phyloP scores from a whole-genome alignment of 2,113 vertebrate genomes.

The Struthidea cinerea region DNA sequence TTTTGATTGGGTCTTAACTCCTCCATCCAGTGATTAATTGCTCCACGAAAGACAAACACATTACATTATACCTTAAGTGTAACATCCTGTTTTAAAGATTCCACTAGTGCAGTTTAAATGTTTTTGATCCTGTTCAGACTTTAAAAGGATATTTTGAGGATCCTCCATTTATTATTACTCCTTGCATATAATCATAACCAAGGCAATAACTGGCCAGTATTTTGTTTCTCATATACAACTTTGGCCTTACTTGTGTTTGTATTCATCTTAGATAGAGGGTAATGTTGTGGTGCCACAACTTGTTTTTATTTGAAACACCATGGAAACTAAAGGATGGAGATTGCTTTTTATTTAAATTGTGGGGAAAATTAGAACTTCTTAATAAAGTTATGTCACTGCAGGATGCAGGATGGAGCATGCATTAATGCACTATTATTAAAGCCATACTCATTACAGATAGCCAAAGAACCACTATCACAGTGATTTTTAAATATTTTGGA shows the following conservation, averaged over 20 bases:
- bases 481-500: not conserved
- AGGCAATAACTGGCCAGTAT: not conserved
- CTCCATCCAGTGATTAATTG: constrained; percentile 51
- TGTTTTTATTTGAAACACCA: not conserved
- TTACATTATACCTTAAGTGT: constrained; percentile 52
- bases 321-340: not conserved
- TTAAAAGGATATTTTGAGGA: constrained; percentile 1
- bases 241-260: not conserved
- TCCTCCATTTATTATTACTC: not conserved
- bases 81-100: constrained; percentile 65
- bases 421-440: not conserved
- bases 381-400: not conserved
- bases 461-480: not conserved
- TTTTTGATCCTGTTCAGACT: constrained; percentile 23
- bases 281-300: not conserved
- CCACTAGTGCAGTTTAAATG: constrained; percentile 19
- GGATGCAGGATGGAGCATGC: not conserved
- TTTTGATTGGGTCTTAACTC: constrained; percentile 63
- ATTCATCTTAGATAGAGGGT: not conserved
- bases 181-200: not conserved
- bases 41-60: constrained; percentile 51
- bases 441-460: not conserved
- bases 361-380: not conserved
- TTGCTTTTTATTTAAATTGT: not conserved
- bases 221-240: not conserved